A percentile compares a stretch with the other conserved stretches of the same genome.
Conservation (phyloP, 1,140 invertebrate genomes). For the Asbolus verrucosus region DNA sequence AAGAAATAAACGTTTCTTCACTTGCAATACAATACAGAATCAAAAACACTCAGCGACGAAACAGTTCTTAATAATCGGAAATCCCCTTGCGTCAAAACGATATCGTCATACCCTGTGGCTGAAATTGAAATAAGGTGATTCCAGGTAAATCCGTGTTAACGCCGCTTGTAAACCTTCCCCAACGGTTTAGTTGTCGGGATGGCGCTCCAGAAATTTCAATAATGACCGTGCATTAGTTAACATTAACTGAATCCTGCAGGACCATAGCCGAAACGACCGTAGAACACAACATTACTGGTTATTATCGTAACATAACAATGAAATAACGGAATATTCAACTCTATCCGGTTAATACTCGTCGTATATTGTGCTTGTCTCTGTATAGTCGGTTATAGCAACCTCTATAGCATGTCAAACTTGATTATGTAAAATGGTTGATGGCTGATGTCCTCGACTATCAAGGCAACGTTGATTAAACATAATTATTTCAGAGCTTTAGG, state of each 20-base stretch:
- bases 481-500: not conserved
- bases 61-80: too few species aligned
- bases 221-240: slow-evolving; percentile 51
- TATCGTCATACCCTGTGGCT: not conserved
- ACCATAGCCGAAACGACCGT: slow-evolving; percentile 34
- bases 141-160: slow-evolving; percentile 49
- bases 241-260: slow-evolving; percentile 50
- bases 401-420: not conserved
- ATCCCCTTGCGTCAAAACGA: too few species aligned
- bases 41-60: too few species aligned
- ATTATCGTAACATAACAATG: slow-evolving; percentile 51
- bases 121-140: slow-evolving; percentile 41
- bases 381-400: slow-evolving; percentile 1
- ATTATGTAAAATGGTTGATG: not conserved
- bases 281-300: slow-evolving; percentile 41
- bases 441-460: not conserved
- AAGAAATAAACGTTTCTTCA: too few species aligned
- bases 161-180: slow-evolving; percentile 48
- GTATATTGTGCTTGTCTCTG: not conserved
- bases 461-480: slow-evolving; percentile 6
- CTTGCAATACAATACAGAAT: too few species aligned
- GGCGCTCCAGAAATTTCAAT: slow-evolving; percentile 51
- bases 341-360: slow-evolving; percentile 7
- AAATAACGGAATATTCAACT: slow-evolving; percentile 40
- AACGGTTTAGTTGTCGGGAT: slow-evolving; percentile 41